Base-by-base conservation (phyloP, 53 echinoderm and acorn worm genomes). In the Holothuria leucospilota region DNA sequence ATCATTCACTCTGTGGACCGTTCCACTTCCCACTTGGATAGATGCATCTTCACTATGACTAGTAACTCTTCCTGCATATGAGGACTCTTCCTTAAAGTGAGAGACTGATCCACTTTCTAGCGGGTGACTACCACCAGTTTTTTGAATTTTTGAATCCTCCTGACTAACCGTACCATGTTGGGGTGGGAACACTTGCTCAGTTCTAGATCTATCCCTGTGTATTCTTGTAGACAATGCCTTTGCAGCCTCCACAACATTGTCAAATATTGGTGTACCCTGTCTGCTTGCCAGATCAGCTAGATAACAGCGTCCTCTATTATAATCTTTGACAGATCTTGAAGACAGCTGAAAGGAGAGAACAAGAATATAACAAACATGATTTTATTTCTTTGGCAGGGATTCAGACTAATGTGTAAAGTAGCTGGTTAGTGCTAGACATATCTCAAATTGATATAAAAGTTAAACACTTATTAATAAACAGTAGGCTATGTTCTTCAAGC, bases 261-360 rank as follows among this genome's bases (percentile, higher is more conserved):
- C 84, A 71, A 93, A 95, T 63, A 99, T 85, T 38, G 99, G 94
- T 28, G 92, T 88, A 6, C 95, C 88, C 71, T 90, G 90, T 9
- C 99, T 82, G 84, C 90, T 93, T 9, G 95, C 92, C 1, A 99
- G 69, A 69, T 99, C 99, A 13, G 91, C 92, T 18, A 99, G 88
- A 67, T 99, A 99, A 78, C 90, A 89, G 20, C 99, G 92, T 34
- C 94, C 99, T 62, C 99, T 77, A 63, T 99, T 99, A 84, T 94
- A 99, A 81, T 99, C 99, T 77, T 87, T 92, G 18, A 95, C 89
- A 5, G 92, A 93, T 59, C 95, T 84, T 25, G 88, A 72, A 12
- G 99, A 91, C 20, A 99, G 87, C 99, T 99, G 82, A 20, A 24
- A 72, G 49, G 59, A 79, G 60, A 79, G 28, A 79, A 79, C 20